Evolutionary conservation across 2,797 vertebrate species (phyloP).

Genomic region (Pseudochirops cupreus): DNA sequence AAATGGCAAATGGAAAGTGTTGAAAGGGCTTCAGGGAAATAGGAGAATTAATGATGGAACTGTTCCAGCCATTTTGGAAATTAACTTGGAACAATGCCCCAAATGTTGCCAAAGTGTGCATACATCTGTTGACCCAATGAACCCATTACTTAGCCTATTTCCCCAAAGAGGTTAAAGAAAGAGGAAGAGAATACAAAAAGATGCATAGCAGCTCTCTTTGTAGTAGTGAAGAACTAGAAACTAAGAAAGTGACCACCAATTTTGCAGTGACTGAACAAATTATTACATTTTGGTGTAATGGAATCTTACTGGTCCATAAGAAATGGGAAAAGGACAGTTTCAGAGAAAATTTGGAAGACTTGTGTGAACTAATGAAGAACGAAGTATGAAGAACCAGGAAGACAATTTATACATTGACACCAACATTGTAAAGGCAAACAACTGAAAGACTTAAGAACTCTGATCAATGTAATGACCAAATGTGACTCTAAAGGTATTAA

Average conservation of each 20-base stretch:
- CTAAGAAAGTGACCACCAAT: background rate
- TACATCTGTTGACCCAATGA: background rate
- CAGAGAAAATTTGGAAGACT: background rate
- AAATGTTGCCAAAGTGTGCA: background rate
- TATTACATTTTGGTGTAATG: background rate
- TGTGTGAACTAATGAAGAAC: background rate
- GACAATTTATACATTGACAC: background rate
- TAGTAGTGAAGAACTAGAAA: background rate
- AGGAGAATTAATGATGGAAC: background rate
- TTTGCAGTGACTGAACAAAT: background rate
- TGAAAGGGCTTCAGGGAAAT: background rate
- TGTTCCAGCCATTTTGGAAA: background rate
- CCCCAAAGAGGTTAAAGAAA: background rate
- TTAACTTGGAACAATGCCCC: background rate
- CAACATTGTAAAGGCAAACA: background rate
- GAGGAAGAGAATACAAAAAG: background rate
- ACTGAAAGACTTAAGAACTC: background rate
- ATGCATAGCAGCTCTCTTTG: background rate
- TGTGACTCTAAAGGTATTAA: background rate
- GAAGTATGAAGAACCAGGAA: background rate
- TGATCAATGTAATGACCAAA: background rate
- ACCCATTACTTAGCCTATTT: background rate
- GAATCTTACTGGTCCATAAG: background rate
- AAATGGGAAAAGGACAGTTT: background rate
- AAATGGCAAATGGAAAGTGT: background rate